phyloP scores from a whole-genome alignment of 1,140 invertebrate species.

The Luehdorfia chinensis region DNA sequence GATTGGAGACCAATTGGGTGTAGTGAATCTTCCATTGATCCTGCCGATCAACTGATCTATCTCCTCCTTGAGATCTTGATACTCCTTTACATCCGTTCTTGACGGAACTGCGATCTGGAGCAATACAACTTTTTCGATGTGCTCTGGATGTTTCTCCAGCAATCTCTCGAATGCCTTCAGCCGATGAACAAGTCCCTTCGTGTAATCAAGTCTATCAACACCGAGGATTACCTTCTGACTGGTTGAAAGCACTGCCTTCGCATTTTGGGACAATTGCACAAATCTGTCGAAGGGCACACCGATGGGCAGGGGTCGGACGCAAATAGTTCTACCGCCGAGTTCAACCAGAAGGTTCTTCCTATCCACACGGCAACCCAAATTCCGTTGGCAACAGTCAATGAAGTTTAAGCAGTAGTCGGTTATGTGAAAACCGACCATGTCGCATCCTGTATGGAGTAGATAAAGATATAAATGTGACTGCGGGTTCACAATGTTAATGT shows the following conservation, averaged over 20 bases:
- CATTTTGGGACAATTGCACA: constrained; percentile 87
- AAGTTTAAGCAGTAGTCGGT: constrained; percentile 95
- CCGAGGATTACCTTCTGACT: constrained; percentile 90
- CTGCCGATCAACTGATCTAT: constrained; percentile 92
- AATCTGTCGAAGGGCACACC: constrained; percentile 93
- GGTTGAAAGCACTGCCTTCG: constrained; percentile 84
- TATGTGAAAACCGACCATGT: constrained; percentile 95
- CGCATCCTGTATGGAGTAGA: constrained; percentile 80
- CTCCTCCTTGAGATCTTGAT: constrained; percentile 93
- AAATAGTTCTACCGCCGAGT: constrained; percentile 89
- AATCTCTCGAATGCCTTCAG: constrained; percentile 90
- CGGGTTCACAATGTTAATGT: constrained; percentile 15
- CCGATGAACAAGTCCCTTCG: constrained; percentile 92
- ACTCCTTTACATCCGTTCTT: constrained; percentile 92
- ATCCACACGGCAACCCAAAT: constrained; percentile 92
- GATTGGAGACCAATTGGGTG: constrained; percentile 94
- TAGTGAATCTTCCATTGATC: constrained; percentile 92
- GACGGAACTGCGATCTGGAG: constrained; percentile 93
- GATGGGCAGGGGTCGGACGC: constrained; percentile 89
- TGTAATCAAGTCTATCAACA: constrained; percentile 94
- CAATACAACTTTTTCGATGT: constrained; percentile 89
- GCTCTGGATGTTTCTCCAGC: constrained; percentile 90
- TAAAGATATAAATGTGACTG: constrained; percentile 5
- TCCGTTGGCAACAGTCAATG: constrained; percentile 92
- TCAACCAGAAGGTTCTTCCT: constrained; percentile 91